These are phyloP conservation scores for Euclidia mi DNA, from an alignment of 2,888 invertebrate genomes.

Conservation along the genomic window DNA sequence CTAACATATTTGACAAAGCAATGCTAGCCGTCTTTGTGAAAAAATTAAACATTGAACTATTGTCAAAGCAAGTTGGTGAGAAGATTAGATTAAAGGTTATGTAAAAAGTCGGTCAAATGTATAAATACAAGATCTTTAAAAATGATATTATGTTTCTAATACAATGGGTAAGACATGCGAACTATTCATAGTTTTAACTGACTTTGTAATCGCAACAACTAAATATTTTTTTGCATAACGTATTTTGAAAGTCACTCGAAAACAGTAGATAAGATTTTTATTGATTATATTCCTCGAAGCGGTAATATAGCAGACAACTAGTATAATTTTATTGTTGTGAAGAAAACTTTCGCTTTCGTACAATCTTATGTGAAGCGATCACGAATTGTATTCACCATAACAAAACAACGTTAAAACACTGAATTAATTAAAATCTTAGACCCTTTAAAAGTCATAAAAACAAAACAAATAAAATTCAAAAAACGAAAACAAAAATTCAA, in stretches of 20 bases:
- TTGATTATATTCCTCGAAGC: slow-evolving; percentile 34
- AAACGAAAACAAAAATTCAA: slow-evolving; percentile 1
- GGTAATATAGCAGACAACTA: slow-evolving; percentile 41
- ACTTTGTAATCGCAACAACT: slow-evolving; percentile 8
- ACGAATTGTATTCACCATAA: slow-evolving; percentile 21
- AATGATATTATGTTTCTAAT: slow-evolving; percentile 45
- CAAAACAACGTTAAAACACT: slow-evolving; percentile 4
- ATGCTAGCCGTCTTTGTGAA: slow-evolving; percentile 65
- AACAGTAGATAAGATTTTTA: slow-evolving; percentile 21
- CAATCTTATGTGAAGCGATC: slow-evolving; percentile 28
- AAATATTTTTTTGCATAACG: slow-evolving; percentile 21
- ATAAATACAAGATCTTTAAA: slow-evolving; percentile 52
- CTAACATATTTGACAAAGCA: slow-evolving; percentile 72
- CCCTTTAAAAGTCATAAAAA: neutral
- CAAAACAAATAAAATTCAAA: neutral
- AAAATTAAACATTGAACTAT: slow-evolving; percentile 63
- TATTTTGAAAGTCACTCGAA: slow-evolving; percentile 40
- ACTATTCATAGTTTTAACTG: slow-evolving; percentile 12
- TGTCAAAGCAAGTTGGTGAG: slow-evolving; percentile 56
- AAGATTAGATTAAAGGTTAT: slow-evolving; percentile 57
- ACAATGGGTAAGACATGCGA: slow-evolving; percentile 37
- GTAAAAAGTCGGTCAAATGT: slow-evolving; percentile 57
- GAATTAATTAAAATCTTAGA: neutral
- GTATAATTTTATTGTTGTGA: slow-evolving; percentile 51
- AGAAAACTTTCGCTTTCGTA: slow-evolving; percentile 47